Evolutionary conservation across 2,113 vertebrate species (phyloP), one percentile per base, ranked within the genome.

Genomic region (Heloderma charlesbogerti): DNA sequence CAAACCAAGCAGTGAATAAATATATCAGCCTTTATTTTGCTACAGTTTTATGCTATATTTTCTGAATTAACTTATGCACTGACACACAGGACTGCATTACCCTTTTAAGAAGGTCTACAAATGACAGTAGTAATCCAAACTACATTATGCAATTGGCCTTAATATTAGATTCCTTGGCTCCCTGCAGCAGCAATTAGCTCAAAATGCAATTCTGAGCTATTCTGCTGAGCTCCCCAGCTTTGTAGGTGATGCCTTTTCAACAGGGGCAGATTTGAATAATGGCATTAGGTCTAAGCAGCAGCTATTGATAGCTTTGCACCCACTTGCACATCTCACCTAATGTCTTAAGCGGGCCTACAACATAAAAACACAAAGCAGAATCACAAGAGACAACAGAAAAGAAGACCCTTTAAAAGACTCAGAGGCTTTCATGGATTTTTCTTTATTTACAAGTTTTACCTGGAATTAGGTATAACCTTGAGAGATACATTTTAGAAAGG

Each of bases 231-330:
- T 57, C 94, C 80, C 89, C 1, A 4, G 79, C 74, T 83, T 77
- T 29, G 40, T 83, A 22, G 79, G 89, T 3, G 67, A 66, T 83
- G 7, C 27, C 16, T 86, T 95, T 92, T 89, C 43, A 88, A 93
- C 90, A 25, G 2, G 48, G 71, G 74, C 92, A 90, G 92, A 94
- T 92, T 88, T 89, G 6, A 89, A 82, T 90, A 92, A 91, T 57
- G 48, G 71, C 63, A 91, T 84, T 93, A 94, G 85, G 90, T 63
- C 0, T 81, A 89, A 94, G 29, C 20, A 89, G 80, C 5, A 37
- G 43, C 22, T 91, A 85, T 31, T 84, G 88, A 87, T 45, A 92
- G 48, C 82, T 89, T 92, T 84, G 89, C 54, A 92, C 86, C 1
- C 91, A 72, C 77, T 87, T 77, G 63, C 7, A 86, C 69, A 22